Conservation (phyloP, 2,888 invertebrate genomes). For the Hypselothyrea guttata region DNA sequence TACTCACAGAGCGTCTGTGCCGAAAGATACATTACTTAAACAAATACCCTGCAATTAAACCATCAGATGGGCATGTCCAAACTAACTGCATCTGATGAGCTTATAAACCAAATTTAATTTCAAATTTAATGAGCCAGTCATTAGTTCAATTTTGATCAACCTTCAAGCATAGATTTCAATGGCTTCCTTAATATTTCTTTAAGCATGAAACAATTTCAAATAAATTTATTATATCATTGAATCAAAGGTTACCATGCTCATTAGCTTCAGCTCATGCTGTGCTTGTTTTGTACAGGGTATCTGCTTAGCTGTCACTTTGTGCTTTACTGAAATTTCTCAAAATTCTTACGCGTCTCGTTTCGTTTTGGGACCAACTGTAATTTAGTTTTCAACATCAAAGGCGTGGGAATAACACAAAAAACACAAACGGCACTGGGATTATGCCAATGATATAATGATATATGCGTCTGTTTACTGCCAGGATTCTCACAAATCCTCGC, state of each 20-base stretch:
- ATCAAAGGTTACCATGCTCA: too few relatives aligned
- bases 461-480: slow-evolving; percentile 48
- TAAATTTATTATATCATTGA: too few relatives aligned
- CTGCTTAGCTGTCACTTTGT: neutral
- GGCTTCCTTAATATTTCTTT: too few relatives aligned
- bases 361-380: slow-evolving; percentile 46
- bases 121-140: too few relatives aligned
- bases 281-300: slow-evolving; percentile 15
- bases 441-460: slow-evolving; percentile 56
- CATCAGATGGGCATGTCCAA: too few relatives aligned
- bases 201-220: too few relatives aligned
- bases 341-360: too few relatives aligned
- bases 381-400: slow-evolving; percentile 74
- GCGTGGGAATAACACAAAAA: slow-evolving; percentile 63
- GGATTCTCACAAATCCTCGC: slow-evolving; percentile 63
- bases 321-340: neutral
- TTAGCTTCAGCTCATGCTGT: neutral
- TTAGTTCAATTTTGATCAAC: too few relatives aligned
- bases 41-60: slow-evolving; percentile 29
- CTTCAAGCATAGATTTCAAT: too few relatives aligned
- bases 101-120: too few relatives aligned
- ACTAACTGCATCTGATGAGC: too few relatives aligned
- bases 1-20: slow-evolving; percentile 57
- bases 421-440: slow-evolving; percentile 22
- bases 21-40: slow-evolving; percentile 8